phyloP scores from a whole-genome alignment of 64 coral and sea anemone genomes.

The Catalaphyllia jardinei region DNA sequence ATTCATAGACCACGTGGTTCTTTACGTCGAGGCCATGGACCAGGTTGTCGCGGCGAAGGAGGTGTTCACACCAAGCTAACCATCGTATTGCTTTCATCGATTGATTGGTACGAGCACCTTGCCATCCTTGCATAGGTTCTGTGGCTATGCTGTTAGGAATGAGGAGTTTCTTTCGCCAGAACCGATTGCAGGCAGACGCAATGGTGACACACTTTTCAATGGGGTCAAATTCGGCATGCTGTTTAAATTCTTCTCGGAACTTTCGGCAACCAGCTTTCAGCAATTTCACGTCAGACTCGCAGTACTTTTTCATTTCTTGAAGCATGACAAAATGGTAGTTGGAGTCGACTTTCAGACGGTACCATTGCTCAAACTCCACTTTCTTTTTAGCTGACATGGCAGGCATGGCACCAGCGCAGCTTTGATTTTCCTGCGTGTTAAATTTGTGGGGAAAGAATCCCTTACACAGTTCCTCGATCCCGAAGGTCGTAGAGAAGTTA shows the following conservation, averaged over 20 bases:
- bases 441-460: slow-evolving; percentile 16
- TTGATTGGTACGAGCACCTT: not conserved
- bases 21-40: not conserved
- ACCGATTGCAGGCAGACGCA: not conserved
- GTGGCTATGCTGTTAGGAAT: not conserved
- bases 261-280: not conserved
- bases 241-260: slow-evolving; percentile 25
- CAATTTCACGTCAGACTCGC: slow-evolving; percentile 37
- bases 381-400: not conserved
- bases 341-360: not conserved
- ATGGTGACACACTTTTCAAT: not conserved
- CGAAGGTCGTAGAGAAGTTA: not conserved
- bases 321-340: not conserved
- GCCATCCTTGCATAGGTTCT: not conserved
- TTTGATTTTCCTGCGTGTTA: not conserved
- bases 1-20: slow-evolving; percentile 12
- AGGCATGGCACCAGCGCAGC: not conserved
- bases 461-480: not conserved
- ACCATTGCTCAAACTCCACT: not conserved
- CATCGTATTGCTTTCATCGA: not conserved
- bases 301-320: slow-evolving; percentile 24
- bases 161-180: not conserved
- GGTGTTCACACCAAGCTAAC: not conserved
- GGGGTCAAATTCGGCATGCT: not conserved
- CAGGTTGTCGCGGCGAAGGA: too few species aligned